phyloP scores from a whole-genome alignment of 2,888 invertebrate genomes.

The Cheilosia urbana region DNA sequence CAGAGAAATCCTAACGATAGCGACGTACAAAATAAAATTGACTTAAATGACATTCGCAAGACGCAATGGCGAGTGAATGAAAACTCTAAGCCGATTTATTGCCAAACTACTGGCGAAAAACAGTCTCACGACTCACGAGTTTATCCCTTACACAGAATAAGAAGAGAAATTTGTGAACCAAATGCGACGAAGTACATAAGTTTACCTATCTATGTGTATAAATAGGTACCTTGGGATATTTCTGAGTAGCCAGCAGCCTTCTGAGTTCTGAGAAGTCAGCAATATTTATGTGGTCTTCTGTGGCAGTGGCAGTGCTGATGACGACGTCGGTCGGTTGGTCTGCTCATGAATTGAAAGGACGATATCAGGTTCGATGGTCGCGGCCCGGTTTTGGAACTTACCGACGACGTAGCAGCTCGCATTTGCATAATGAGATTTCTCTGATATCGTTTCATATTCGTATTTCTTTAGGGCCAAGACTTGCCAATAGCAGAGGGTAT shows the following conservation, averaged over 20 bases:
- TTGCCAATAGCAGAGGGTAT: conserved; percentile 28
- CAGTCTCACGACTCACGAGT: neutral
- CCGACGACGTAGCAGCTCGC: neutral
- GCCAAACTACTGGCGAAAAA: neutral
- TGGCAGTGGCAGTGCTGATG: neutral
- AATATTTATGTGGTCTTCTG: conserved; percentile 14
- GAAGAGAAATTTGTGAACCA: conserved; percentile 22
- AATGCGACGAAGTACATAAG: conserved; percentile 4
- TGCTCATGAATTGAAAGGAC: neutral
- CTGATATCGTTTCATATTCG: conserved; percentile 8
- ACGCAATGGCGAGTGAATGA: conserved; percentile 28
- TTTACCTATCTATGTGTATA: neutral
- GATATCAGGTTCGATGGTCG: conserved; percentile 1
- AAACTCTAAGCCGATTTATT: conserved; percentile 14
- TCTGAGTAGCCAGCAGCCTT: neutral
- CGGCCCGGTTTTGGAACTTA: conserved; percentile 13
- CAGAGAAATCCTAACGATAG: conserved; percentile 21
- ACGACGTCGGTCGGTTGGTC: neutral
- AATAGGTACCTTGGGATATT: neutral
- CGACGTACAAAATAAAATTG: neutral
- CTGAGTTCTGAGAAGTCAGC: neutral
- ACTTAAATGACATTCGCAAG: conserved; percentile 14
- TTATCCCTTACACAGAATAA: neutral
- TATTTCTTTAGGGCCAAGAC: conserved; percentile 3
- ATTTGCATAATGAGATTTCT: conserved; percentile 52